Evolutionary conservation across 2,797 vertebrate genomes (phyloP).

Genomic region (Ptychobarbus kaznakovi): DNA sequence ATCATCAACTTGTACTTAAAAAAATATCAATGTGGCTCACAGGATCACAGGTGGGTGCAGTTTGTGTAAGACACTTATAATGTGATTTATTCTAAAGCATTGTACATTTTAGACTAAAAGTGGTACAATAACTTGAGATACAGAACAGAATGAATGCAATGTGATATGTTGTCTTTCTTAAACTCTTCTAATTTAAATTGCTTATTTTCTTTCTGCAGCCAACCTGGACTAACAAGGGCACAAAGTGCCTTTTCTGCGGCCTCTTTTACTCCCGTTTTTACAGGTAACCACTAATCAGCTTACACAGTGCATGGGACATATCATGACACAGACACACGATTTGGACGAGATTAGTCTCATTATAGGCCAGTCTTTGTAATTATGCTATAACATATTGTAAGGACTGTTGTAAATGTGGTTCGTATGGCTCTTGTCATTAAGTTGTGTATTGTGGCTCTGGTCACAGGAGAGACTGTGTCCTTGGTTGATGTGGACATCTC

Average conservation of each 20-base stretch:
- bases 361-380: slow-evolving; percentile 12
- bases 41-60: slow-evolving; percentile 8
- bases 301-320: slow-evolving; percentile 21
- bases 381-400: background rate
- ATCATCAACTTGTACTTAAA: background rate
- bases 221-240: slow-evolving; percentile 92
- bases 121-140: background rate
- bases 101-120: background rate
- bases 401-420: slow-evolving; percentile 17
- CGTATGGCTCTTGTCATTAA: slow-evolving; percentile 7
- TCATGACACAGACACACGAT: slow-evolving; percentile 21
- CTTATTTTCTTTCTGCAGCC: slow-evolving; percentile 70
- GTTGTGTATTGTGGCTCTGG: slow-evolving; percentile 17
- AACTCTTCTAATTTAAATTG: background rate
- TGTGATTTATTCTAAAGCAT: background rate
- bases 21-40: background rate
- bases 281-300: slow-evolving; percentile 80
- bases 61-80: background rate
- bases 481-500: slow-evolving; percentile 97
- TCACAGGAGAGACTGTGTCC: slow-evolving; percentile 92
- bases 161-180: background rate
- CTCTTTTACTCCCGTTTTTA: slow-evolving; percentile 91
- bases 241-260: slow-evolving; percentile 98
- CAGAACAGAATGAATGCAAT: slow-evolving; percentile 6
- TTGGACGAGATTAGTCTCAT: slow-evolving; percentile 35